Percentiles rank a stretch among this genome's conserved stretches.
These are phyloP conservation scores for Dione vanillae DNA, from an alignment of 2,888 invertebrate genomes.

Conservation along the genomic window DNA sequence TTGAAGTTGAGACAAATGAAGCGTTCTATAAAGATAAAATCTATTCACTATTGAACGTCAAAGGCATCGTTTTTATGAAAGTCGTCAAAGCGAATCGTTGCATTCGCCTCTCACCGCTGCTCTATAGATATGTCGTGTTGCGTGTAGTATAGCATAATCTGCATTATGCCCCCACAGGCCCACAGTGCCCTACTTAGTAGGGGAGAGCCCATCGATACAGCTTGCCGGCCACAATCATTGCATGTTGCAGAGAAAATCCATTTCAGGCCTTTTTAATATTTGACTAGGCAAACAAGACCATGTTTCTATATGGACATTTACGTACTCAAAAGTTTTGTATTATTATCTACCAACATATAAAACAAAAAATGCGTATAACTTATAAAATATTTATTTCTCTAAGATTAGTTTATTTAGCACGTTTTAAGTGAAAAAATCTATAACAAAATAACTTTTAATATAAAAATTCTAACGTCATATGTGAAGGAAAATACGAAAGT, in stretches of 20 bases:
- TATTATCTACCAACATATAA: too few species aligned
- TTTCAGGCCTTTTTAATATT: neutral
- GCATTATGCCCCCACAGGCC: conserved; percentile 44
- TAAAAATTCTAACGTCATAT: too few species aligned
- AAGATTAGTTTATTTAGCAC: too few species aligned
- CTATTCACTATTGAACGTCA: conserved; percentile 43
- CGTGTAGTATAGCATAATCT: conserved; percentile 47
- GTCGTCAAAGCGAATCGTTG: conserved; percentile 44
- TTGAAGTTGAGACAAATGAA: conserved; percentile 41
- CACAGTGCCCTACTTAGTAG: conserved; percentile 49
- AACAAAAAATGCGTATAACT: too few species aligned
- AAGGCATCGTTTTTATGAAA: conserved; percentile 45
- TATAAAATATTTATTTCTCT: too few species aligned
- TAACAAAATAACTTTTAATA: too few species aligned
- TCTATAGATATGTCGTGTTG: conserved; percentile 44
- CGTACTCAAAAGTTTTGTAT: neutral
- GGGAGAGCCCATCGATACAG: conserved; percentile 46
- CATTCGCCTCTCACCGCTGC: conserved; percentile 41
- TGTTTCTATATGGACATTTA: neutral
- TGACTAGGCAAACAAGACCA: neutral
- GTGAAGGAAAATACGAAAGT: too few species aligned
- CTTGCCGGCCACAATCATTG: conserved; percentile 48
- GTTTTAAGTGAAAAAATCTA: too few species aligned
- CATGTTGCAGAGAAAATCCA: conserved; percentile 34
- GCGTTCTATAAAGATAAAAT: conserved; percentile 44